phyloP scores from a whole-genome alignment of 2,888 invertebrate genomes.

The Tuta absoluta region DNA sequence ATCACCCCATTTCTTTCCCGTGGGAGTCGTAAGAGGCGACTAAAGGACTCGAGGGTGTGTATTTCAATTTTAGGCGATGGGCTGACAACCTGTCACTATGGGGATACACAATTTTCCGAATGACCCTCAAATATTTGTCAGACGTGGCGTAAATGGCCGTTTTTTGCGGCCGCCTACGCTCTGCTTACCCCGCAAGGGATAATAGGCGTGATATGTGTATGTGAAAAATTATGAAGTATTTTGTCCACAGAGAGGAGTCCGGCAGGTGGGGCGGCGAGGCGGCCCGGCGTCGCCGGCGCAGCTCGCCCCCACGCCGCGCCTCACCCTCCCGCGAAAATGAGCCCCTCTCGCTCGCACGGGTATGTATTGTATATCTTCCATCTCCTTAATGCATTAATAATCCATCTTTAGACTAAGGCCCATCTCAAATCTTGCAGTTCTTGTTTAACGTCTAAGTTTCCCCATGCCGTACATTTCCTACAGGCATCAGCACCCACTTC shows the following conservation, averaged over 20 bases:
- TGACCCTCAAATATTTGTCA: too few relatives aligned
- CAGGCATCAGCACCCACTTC: slow-evolving; percentile 75
- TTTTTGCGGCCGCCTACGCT: too few relatives aligned
- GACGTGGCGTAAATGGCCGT: too few relatives aligned
- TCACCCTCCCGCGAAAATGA: slow-evolving; percentile 75
- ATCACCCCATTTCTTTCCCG: too few relatives aligned
- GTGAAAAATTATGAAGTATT: background rate
- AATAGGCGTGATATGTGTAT: too few relatives aligned
- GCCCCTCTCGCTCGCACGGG: slow-evolving; percentile 74
- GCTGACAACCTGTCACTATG: too few relatives aligned
- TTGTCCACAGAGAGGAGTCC: slow-evolving; percentile 77
- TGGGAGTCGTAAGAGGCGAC: too few relatives aligned
- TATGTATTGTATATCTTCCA: slow-evolving; percentile 38
- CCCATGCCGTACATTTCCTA: background rate
- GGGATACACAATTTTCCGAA: too few relatives aligned
- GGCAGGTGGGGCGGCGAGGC: slow-evolving; percentile 78
- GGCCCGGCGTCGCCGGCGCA: slow-evolving; percentile 81
- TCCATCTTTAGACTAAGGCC: background rate
- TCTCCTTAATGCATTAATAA: background rate
- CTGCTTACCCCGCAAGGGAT: too few relatives aligned
- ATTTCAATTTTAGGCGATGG: too few relatives aligned
- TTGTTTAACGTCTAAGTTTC: background rate
- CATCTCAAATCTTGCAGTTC: background rate
- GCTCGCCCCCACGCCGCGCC: slow-evolving; percentile 80
- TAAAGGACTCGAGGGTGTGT: too few relatives aligned